Evolutionary conservation across 2,888 invertebrate genomes (phyloP), one percentile per base, ranked within the genome.

Genomic region (Chrysina gloriosa): DNA sequence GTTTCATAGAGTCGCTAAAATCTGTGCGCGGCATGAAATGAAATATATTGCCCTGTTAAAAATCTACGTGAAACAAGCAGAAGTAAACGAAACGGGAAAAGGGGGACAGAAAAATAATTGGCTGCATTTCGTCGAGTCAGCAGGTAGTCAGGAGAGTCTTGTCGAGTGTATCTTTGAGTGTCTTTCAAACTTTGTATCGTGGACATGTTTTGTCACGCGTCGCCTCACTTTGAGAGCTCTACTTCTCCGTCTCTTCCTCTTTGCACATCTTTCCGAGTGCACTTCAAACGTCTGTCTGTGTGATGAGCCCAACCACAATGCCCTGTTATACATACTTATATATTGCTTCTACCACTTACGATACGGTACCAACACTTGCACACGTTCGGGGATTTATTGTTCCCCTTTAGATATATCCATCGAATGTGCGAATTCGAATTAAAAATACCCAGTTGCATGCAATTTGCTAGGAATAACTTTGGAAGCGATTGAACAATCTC

Each of bases 191-290:
- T 77, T 78, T 76, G 78, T 74, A 67, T 75, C 74, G 74, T 75
- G 77, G 76, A 77, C 78, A 77, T 79, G 78, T 77, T 73, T 73
- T 75, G 78, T 78, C 79, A 79, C 79, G 78, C 77, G 76, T 77
- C 75, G 76, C 75, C 76, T 74, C 72, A 76, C 72, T 73, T 77
- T 76, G 72, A 80, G 80, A 72, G 77, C 71, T 71, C 77, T 79
- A 76, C 75, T 74, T 63, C 66, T 66, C 54, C 34, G 54, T 47
- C 63, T 67, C 66, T 23, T 68, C 68, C 69, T 64, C 76, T 76
- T 76, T 75, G 76, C 77, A 76, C 77, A 76, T 77, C 77, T 76
- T 75, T 71, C 69, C 63, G 69, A 77, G 78, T 69, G 74, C 77
- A 72, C 79, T 79, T 75, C 74, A 78, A 71, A 74, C 73, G 77